phyloP scores from a whole-genome alignment of 2,888 invertebrate species.

The Steinernema carpocapsae region DNA sequence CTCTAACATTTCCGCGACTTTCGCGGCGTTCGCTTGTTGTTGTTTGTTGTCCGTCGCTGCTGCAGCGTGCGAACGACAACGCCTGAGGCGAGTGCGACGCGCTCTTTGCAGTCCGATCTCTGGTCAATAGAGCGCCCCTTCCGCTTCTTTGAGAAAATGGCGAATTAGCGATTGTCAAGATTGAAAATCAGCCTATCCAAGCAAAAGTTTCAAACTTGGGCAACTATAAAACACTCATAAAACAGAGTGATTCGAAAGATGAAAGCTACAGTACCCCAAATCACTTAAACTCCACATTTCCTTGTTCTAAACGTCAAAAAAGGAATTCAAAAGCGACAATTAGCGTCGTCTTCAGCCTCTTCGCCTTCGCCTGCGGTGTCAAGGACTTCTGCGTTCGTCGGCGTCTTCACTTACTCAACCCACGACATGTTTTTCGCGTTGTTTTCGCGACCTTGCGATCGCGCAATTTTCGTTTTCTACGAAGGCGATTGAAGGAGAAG shows the following conservation, averaged over 20 bases:
- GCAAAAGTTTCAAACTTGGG: no score
- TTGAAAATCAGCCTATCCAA: no score
- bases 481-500: not conserved
- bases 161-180: not conserved
- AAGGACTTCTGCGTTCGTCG: slow-evolving; percentile 25
- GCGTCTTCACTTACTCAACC: not conserved
- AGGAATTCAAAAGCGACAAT: slow-evolving; percentile 17
- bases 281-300: no score
- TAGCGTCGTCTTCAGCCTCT: slow-evolving; percentile 23
- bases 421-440: slow-evolving; percentile 22
- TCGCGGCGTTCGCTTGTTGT: slow-evolving; percentile 28
- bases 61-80: slow-evolving; percentile 6
- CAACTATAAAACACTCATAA: no score
- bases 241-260: no score
- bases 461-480: slow-evolving; percentile 33
- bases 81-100: not conserved
- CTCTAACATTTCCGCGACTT: not conserved
- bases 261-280: no score
- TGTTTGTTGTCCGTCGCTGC: slow-evolving; percentile 21
- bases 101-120: slow-evolving; percentile 32
- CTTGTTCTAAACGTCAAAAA: no score
- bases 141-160: not conserved
- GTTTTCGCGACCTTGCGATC: slow-evolving; percentile 22
- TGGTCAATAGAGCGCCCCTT: slow-evolving; percentile 16
- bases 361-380: slow-evolving; percentile 27